Percentiles rank a stretch among this genome's conserved stretches.
phyloP scores from a whole-genome alignment of 1,140 invertebrate genomes.

The Drosophila takahashii region DNA sequence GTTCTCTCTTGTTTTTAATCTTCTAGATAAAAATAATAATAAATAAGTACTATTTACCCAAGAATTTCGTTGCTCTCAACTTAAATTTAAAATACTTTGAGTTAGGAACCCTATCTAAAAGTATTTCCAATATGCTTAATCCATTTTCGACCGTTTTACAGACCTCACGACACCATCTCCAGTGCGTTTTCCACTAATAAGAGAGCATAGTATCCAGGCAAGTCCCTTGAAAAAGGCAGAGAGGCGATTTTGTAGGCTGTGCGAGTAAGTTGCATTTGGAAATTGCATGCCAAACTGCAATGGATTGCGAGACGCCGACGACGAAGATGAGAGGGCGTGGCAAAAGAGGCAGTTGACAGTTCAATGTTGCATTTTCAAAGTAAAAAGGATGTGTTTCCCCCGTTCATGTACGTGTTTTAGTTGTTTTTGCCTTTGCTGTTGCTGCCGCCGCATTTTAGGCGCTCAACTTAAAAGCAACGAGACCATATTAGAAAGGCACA shows the following conservation, averaged over 20 bases:
- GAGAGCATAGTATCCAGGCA: neutral
- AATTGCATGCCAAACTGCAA: conserved; percentile 76
- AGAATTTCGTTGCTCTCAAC: too few relatives aligned
- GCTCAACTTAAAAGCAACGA: conserved; percentile 63
- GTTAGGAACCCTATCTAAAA: too few relatives aligned
- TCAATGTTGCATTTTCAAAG: conserved; percentile 76
- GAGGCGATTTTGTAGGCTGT: conserved; percentile 24
- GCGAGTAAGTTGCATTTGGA: conserved; percentile 57
- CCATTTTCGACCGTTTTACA: too few relatives aligned
- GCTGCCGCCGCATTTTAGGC: conserved; percentile 60
- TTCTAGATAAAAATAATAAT: too few relatives aligned
- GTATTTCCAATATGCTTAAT: too few relatives aligned
- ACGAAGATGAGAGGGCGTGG: neutral
- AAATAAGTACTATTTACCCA: too few relatives aligned
- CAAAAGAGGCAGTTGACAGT: conserved; percentile 63
- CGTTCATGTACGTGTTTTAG: conserved; percentile 12
- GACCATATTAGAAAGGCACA: conserved; percentile 50
- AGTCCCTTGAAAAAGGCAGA: neutral
- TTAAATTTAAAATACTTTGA: too few relatives aligned
- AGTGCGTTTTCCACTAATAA: neutral
- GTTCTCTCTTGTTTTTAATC: too few relatives aligned
- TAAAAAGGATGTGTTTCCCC: conserved; percentile 51
- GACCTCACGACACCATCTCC: neutral
- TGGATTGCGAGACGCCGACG: conserved; percentile 40
- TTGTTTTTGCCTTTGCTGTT: conserved; percentile 14